phyloP scores from a whole-genome alignment of 2,888 invertebrate species.

The Ormyrus labotus region DNA sequence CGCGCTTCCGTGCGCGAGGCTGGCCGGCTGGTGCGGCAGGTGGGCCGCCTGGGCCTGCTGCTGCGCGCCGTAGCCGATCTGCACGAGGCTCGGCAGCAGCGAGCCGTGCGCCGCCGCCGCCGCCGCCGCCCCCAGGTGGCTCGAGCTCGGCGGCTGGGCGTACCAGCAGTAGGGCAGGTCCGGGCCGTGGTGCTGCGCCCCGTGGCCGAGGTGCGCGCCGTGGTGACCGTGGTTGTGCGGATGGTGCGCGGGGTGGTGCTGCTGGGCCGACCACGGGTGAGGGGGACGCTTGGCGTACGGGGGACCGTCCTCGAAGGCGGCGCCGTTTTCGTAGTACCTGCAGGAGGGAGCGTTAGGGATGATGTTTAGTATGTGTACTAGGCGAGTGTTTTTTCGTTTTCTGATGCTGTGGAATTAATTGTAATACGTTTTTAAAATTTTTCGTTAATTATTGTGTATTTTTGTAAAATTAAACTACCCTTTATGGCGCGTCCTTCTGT shows the following conservation, averaged over 20 bases:
- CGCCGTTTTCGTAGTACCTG: conserved; percentile 56
- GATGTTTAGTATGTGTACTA: too few relatives aligned
- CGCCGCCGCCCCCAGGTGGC: neutral
- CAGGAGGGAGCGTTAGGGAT: neutral
- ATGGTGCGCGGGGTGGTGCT: conserved; percentile 29
- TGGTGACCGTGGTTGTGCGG: neutral
- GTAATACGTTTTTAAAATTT: too few relatives aligned
- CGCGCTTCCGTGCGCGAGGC: conserved; percentile 1
- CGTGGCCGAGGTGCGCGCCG: conserved; percentile 5
- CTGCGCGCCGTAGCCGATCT: neutral
- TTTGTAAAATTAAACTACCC: too few relatives aligned
- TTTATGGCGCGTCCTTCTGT: too few relatives aligned
- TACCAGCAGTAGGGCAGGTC: conserved; percentile 51
- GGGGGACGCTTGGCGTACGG: conserved; percentile 48
- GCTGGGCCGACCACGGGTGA: conserved; percentile 12
- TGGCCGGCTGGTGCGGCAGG: conserved; percentile 44
- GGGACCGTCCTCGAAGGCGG: conserved; percentile 48
- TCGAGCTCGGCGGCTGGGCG: conserved; percentile 17
- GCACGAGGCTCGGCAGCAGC: conserved; percentile 32
- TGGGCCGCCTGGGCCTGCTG: conserved; percentile 19
- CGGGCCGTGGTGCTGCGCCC: conserved; percentile 7
- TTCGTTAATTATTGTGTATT: too few relatives aligned
- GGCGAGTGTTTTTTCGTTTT: too few relatives aligned
- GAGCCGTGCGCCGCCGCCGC: neutral
- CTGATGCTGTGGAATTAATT: too few relatives aligned